Evolutionary conservation across 2,113 vertebrate species (phyloP).

Genomic region (Podocnemis expansa): DNA sequence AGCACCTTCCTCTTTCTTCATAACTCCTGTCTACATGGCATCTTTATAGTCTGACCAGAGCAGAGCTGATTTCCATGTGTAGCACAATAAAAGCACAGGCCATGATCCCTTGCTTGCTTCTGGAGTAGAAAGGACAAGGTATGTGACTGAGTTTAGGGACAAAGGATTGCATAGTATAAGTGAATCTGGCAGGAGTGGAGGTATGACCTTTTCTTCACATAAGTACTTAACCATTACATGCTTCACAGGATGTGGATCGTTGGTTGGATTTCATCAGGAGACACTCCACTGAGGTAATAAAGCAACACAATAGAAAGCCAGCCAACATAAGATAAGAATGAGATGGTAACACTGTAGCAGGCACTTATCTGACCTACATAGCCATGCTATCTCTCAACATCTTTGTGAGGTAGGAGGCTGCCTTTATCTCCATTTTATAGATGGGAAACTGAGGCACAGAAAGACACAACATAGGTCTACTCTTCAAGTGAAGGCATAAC

Average conservation of each 20-base stretch:
- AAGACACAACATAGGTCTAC: not conserved
- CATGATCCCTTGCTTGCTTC: not conserved
- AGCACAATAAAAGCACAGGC: not conserved
- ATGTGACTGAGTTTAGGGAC: not conserved
- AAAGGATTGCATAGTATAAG: not conserved
- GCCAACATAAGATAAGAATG: not conserved
- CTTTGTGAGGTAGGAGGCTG: not conserved
- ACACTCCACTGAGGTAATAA: not conserved
- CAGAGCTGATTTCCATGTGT: not conserved
- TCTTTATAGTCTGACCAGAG: not conserved
- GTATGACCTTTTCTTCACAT: not conserved
- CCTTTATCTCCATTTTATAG: not conserved
- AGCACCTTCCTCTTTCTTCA: not conserved
- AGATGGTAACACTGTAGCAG: not conserved
- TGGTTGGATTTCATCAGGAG: not conserved
- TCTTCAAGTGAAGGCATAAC: too few relatives aligned
- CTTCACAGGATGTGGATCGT: not conserved
- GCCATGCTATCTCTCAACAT: not conserved
- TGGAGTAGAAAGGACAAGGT: not conserved
- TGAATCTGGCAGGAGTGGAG: accelerated
- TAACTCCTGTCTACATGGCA: not conserved
- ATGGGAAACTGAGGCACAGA: not conserved
- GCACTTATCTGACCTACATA: not conserved
- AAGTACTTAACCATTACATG: not conserved
- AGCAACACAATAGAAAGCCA: not conserved